Percentiles rank a stretch among this genome's conserved stretches.
phyloP scores from a whole-genome alignment of 2,113 vertebrate species.

The Scortum barcoo region DNA sequence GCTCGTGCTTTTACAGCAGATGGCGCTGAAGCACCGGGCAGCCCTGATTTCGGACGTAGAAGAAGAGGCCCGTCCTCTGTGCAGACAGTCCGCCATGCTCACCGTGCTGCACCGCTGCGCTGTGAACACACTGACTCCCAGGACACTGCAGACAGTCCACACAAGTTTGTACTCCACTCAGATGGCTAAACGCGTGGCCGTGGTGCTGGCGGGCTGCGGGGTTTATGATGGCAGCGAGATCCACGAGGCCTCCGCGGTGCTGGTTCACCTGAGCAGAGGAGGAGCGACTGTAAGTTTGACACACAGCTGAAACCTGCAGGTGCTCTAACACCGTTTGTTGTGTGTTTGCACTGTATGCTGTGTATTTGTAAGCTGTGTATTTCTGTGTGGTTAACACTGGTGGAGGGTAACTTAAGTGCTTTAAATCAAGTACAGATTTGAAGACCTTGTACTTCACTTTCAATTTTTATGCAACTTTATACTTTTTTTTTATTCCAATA shows the following conservation, averaged over 20 bases:
- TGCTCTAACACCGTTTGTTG: background rate
- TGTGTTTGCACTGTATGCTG: background rate
- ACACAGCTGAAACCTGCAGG: background rate
- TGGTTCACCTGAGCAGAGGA: constrained; percentile 85
- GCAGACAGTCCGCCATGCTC: constrained; percentile 64
- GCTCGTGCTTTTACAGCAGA: background rate
- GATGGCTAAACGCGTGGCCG: constrained; percentile 84
- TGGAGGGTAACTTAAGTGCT: too few relatives aligned
- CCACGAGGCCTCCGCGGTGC: constrained; percentile 82
- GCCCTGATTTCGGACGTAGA: background rate
- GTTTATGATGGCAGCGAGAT: constrained; percentile 86
- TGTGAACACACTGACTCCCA: background rate
- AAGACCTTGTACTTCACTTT: too few relatives aligned
- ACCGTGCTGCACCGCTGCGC: constrained; percentile 43
- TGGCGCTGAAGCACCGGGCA: constrained; percentile 3
- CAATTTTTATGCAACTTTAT: too few relatives aligned
- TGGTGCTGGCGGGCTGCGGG: constrained; percentile 86
- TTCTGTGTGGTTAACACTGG: too few relatives aligned
- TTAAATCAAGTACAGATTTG: too few relatives aligned
- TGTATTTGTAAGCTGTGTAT: too few relatives aligned
- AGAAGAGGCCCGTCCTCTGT: background rate
- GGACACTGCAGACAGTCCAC: background rate
- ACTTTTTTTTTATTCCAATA: too few relatives aligned
- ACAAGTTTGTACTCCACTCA: constrained; percentile 10
- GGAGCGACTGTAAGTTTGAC: constrained; percentile 79